Percentiles rank a stretch among this genome's conserved stretches.
These are phyloP conservation scores for Eurosta solidaginis DNA, from an alignment of 1,140 invertebrate genomes.

Conservation along the genomic window DNA sequence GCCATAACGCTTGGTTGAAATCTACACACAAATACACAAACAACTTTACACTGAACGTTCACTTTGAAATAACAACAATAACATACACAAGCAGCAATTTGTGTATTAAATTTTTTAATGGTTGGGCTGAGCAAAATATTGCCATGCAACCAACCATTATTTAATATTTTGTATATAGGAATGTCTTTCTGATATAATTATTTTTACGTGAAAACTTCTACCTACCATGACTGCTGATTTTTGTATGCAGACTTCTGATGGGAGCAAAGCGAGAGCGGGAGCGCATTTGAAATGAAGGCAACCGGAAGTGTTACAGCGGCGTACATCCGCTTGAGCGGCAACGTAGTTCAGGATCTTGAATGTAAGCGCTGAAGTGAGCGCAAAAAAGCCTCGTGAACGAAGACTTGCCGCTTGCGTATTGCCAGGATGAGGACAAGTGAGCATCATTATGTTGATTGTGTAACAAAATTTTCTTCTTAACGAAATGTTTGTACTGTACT, in stretches of 20 bases:
- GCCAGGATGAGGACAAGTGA: too few relatives aligned
- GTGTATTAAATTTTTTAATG: background rate
- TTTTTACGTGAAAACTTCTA: background rate
- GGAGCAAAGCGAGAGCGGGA: background rate
- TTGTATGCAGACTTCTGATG: background rate
- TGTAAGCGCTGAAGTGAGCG: too few relatives aligned
- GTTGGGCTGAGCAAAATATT: background rate
- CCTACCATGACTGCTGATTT: background rate
- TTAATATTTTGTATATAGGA: background rate
- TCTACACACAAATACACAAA: too few relatives aligned
- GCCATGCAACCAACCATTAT: constrained; percentile 16
- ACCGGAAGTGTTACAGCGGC: too few relatives aligned
- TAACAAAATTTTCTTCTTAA: background rate
- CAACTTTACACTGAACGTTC: background rate
- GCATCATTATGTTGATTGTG: background rate
- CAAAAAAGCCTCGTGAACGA: too few relatives aligned
- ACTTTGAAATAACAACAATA: constrained; percentile 1
- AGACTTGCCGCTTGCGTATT: too few relatives aligned
- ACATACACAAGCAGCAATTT: background rate
- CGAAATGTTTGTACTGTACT: constrained; percentile 1
- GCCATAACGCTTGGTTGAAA: too few relatives aligned
- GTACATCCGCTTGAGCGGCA: background rate
- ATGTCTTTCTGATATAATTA: too few relatives aligned
- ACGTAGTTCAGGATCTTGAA: too few relatives aligned
- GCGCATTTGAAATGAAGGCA: background rate